Percentiles rank a stretch among this genome's conserved stretches.
Evolutionary conservation across 1,140 invertebrate genomes (phyloP).

Genomic region (Teleopsis dalmanni): DNA sequence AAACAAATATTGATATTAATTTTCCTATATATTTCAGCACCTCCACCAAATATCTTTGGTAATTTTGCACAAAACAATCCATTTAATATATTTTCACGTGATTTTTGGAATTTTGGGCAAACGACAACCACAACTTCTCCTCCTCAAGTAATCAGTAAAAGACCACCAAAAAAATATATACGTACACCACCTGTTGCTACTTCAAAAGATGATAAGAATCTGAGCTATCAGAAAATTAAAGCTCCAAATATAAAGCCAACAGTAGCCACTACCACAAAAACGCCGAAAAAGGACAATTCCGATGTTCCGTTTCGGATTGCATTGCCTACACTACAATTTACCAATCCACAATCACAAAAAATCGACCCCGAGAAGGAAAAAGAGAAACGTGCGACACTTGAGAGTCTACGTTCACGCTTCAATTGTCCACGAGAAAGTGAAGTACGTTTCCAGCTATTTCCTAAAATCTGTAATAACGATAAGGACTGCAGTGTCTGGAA

Average conservation of each 20-base stretch:
- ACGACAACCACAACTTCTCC: background rate
- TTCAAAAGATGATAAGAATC: constrained; percentile 43
- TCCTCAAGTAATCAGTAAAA: constrained; percentile 31
- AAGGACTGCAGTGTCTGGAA: constrained; percentile 48
- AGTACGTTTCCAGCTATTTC: constrained; percentile 47
- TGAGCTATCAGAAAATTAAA: constrained; percentile 31
- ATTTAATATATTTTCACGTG: constrained; percentile 5
- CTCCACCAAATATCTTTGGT: background rate
- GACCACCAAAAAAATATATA: constrained; percentile 48
- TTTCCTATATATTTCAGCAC: no score
- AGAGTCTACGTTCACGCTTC: constrained; percentile 26
- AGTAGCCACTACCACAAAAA: constrained; percentile 4
- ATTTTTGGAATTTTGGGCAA: constrained; percentile 7
- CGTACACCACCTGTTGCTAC: constrained; percentile 32
- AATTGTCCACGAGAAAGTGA: constrained; percentile 49
- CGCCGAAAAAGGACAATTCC: constrained; percentile 12
- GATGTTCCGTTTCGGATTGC: constrained; percentile 39
- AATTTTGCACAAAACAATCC: background rate
- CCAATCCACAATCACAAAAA: constrained; percentile 15
- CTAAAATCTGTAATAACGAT: constrained; percentile 50
- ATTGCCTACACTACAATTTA: constrained; percentile 36
- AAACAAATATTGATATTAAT: no score
- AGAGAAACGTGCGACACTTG: constrained; percentile 24
- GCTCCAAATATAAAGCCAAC: background rate
- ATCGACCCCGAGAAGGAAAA: constrained; percentile 23